Conservation (phyloP, 2,888 invertebrate genomes). For the Caenorhabditis sp. region DNA sequence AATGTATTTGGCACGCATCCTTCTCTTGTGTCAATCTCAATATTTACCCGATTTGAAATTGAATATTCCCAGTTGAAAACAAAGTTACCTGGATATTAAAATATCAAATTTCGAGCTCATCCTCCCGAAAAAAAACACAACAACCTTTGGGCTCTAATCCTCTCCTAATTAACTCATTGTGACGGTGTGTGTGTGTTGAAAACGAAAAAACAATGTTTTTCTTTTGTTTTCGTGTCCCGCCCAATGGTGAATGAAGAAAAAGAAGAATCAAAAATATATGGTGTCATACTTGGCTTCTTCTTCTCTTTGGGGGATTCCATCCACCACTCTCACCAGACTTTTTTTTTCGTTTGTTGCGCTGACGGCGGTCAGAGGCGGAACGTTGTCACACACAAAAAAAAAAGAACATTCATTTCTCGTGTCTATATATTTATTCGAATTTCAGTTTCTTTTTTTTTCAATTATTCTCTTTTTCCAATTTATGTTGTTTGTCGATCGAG, state of each 20-base stretch:
- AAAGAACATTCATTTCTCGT: too few species aligned
- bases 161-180: neutral
- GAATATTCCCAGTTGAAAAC: neutral
- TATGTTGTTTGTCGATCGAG: neutral
- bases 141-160: neutral
- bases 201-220: neutral
- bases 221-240: too few species aligned
- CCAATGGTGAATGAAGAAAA: too few species aligned
- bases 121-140: neutral
- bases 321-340: neutral
- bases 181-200: neutral
- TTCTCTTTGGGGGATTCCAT: neutral
- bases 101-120: neutral
- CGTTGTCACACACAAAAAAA: too few species aligned
- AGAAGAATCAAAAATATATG: too few species aligned
- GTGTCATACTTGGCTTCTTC: neutral
- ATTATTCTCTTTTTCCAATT: neutral
- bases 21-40: neutral
- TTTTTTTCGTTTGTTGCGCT: neutral
- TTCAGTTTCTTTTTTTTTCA: neutral
- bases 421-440: neutral
- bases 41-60: neutral
- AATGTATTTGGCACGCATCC: neutral
- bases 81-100: neutral
- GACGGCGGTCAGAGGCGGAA: neutral